These are phyloP conservation scores for Aspidiotus destructor DNA, from an alignment of 2,888 invertebrate species.

Conservation along the genomic window DNA sequence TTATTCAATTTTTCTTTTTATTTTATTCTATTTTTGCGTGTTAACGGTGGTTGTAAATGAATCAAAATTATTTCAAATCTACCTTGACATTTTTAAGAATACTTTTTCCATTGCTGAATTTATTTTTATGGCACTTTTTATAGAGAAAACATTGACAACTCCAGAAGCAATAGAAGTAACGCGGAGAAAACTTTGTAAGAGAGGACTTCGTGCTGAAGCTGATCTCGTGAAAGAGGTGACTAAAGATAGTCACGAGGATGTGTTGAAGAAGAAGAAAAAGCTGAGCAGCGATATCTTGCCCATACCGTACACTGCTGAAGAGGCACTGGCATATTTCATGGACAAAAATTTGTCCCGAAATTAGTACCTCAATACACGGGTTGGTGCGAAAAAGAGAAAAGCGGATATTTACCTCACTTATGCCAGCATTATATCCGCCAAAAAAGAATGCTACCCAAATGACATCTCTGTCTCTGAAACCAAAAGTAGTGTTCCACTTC, in stretches of 20 bases:
- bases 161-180: neutral
- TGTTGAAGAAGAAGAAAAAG: neutral
- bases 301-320: neutral
- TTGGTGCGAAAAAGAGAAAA: neutral
- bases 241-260: neutral
- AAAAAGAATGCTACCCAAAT: neutral
- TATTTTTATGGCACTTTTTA: no score
- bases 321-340: neutral
- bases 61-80: no score
- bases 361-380: neutral
- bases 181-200: neutral
- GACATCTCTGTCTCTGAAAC: neutral
- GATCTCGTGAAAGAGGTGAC: neutral
- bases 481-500: neutral
- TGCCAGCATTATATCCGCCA: neutral
- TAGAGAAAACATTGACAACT: neutral
- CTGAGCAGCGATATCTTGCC: neutral
- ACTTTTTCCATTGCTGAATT: no score
- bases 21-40: no score
- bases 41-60: no score
- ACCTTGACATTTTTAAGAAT: no score
- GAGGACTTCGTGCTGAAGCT: neutral
- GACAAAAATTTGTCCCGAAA: neutral
- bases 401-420: neutral
- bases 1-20: no score